Evolutionary conservation across 2,113 vertebrate genomes (phyloP).

Genomic region (Collichthys lucidus): DNA sequence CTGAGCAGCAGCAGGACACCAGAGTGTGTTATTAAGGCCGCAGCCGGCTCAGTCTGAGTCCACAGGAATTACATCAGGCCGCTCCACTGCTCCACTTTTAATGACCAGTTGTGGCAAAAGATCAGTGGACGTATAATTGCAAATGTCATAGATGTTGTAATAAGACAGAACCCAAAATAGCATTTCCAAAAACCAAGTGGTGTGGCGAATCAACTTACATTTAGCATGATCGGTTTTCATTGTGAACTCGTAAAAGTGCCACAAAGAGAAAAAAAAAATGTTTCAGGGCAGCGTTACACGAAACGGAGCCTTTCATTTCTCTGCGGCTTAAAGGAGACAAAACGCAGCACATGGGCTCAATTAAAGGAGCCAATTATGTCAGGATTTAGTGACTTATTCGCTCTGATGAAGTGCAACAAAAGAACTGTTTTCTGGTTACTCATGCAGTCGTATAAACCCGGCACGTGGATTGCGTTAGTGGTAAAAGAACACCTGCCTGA

Average conservation of each 20-base stretch:
- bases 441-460: slow-evolving; percentile 52
- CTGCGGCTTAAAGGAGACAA: slow-evolving; percentile 28
- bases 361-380: slow-evolving; percentile 57
- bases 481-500: slow-evolving; percentile 74
- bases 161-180: slow-evolving; percentile 64
- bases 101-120: slow-evolving; percentile 65
- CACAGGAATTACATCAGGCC: slow-evolving; percentile 63
- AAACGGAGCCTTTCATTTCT: slow-evolving; percentile 11
- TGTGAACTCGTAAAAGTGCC: slow-evolving; percentile 39
- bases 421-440: slow-evolving; percentile 65
- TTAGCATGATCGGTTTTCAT: slow-evolving; percentile 35
- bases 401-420: slow-evolving; percentile 57
- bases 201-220: slow-evolving; percentile 27
- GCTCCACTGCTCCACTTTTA: slow-evolving; percentile 61
- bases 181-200: slow-evolving; percentile 29
- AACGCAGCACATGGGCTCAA: slow-evolving; percentile 48
- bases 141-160: slow-evolving; percentile 69
- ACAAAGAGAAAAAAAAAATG: slow-evolving; percentile 25
- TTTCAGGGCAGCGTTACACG: slow-evolving; percentile 28
- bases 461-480: slow-evolving; percentile 57
- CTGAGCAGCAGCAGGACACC: slow-evolving; percentile 73
- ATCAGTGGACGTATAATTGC: slow-evolving; percentile 74
- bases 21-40: slow-evolving; percentile 75
- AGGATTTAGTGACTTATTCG: slow-evolving; percentile 33
- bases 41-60: slow-evolving; percentile 65